Evolutionary conservation across 2,888 invertebrate genomes (phyloP).

Genomic region (Willowsia nigromaculata): DNA sequence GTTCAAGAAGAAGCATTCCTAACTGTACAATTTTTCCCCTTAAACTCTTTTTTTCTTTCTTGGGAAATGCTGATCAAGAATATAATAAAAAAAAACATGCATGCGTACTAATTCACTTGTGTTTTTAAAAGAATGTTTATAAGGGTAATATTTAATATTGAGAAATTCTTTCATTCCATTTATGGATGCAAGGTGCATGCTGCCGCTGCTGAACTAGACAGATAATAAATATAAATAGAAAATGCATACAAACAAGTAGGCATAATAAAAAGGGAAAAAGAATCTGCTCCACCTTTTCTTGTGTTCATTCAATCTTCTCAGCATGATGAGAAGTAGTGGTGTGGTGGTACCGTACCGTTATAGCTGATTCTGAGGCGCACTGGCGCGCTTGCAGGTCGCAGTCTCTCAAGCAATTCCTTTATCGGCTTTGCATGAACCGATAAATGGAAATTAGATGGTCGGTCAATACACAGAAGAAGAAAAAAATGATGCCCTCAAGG

Average conservation of each 20-base stretch:
- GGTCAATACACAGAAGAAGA: neutral
- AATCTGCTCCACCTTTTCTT: conserved; percentile 29
- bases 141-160: conserved; percentile 45
- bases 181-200: conserved; percentile 31
- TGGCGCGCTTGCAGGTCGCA: too few relatives aligned
- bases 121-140: conserved; percentile 30
- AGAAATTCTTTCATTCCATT: conserved; percentile 44
- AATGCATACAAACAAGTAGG: neutral
- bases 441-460: conserved; percentile 21
- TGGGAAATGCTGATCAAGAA: neutral
- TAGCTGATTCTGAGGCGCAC: neutral
- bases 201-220: neutral
- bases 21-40: conserved; percentile 63
- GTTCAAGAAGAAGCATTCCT: conserved; percentile 59
- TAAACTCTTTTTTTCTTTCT: conserved; percentile 5
- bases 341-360: conserved; percentile 16
- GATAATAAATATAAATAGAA: conserved; percentile 9
- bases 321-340: neutral
- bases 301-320: conserved; percentile 9
- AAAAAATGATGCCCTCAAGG: conserved; percentile 30
- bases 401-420: neutral
- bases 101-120: conserved; percentile 16
- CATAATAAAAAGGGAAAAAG: neutral
- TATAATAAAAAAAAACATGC: neutral
- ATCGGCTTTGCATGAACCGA: conserved; percentile 22